Evolutionary conservation across 2,113 vertebrate genomes (phyloP).

Genomic region (Orthonyx spaldingii): DNA sequence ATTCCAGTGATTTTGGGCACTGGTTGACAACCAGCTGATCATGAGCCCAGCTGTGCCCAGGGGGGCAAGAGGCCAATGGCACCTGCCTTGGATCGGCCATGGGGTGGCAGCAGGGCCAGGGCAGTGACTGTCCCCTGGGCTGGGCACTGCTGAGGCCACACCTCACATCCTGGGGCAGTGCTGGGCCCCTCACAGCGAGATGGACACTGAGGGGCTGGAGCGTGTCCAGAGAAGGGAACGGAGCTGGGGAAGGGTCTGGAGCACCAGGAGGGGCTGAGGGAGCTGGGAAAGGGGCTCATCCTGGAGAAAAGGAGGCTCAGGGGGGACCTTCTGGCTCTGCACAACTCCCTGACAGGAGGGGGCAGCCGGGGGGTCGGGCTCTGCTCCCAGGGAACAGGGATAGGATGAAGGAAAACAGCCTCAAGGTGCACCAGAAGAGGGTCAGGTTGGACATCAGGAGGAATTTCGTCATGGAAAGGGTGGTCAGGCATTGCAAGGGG

Average conservation of each 20-base stretch:
- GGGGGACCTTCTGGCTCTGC: background rate
- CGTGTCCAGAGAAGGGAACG: background rate
- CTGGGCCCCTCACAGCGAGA: background rate
- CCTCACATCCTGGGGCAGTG: background rate
- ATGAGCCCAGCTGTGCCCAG: background rate
- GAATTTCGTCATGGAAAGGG: background rate
- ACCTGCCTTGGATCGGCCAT: fast-evolving
- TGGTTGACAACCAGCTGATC: background rate
- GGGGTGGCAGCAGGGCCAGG: background rate
- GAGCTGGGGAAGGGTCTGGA: background rate
- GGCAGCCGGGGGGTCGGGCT: fast-evolving
- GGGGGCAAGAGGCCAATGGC: background rate
- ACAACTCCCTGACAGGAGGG: background rate
- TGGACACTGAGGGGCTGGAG: background rate
- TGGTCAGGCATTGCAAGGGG: fast-evolving
- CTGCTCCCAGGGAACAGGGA: background rate
- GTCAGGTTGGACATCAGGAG: background rate
- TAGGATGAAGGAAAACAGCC: fast-evolving
- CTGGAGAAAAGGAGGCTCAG: background rate
- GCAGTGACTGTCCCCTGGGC: background rate
- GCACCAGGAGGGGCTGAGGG: background rate
- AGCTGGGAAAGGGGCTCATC: background rate
- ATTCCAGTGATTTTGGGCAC: background rate
- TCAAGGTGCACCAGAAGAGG: background rate
- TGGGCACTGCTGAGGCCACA: background rate